These are phyloP conservation scores for Euplagia quadripunctaria DNA, from an alignment of 2,888 invertebrate species.

Conservation along the genomic window DNA sequence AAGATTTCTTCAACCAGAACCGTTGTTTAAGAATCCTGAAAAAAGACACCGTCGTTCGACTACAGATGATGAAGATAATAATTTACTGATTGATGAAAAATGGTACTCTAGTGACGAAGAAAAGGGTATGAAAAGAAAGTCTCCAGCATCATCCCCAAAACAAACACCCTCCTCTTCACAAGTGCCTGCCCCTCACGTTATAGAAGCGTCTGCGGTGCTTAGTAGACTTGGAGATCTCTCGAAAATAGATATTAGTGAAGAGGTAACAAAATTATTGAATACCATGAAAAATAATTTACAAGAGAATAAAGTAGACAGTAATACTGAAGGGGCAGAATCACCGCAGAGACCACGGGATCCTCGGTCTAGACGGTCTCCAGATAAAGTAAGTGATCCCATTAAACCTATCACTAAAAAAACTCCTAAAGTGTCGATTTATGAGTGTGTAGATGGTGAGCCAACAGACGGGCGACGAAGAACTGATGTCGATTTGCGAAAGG, in stretches of 20 bases:
- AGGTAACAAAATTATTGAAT: slow-evolving; percentile 90
- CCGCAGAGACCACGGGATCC: slow-evolving; percentile 75
- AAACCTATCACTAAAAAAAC: slow-evolving; percentile 64
- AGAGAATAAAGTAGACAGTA: slow-evolving; percentile 66
- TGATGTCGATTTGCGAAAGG: slow-evolving; percentile 84
- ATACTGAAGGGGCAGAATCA: slow-evolving; percentile 60
- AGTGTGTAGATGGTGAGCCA: slow-evolving; percentile 87
- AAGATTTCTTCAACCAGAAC: slow-evolving; percentile 80
- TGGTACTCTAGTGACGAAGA: slow-evolving; percentile 95
- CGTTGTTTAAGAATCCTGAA: slow-evolving; percentile 80
- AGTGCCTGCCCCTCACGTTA: slow-evolving; percentile 81
- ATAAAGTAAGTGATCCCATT: slow-evolving; percentile 65
- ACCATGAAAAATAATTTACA: slow-evolving; percentile 87
- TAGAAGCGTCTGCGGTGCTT: slow-evolving; percentile 85
- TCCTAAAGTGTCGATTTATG: slow-evolving; percentile 87
- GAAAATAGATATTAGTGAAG: slow-evolving; percentile 91
- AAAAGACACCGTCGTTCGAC: slow-evolving; percentile 82
- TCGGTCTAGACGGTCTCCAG: slow-evolving; percentile 76
- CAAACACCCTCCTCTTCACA: slow-evolving; percentile 66
- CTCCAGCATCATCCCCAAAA: slow-evolving; percentile 74
- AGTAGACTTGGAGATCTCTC: slow-evolving; percentile 91
- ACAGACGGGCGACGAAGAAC: slow-evolving; percentile 80
- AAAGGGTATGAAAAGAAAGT: slow-evolving; percentile 81
- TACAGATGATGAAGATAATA: slow-evolving; percentile 88
- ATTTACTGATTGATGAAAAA: slow-evolving; percentile 87